Base-by-base conservation (phyloP, 2,113 vertebrate species). In the Thunnus maccoyii region DNA sequence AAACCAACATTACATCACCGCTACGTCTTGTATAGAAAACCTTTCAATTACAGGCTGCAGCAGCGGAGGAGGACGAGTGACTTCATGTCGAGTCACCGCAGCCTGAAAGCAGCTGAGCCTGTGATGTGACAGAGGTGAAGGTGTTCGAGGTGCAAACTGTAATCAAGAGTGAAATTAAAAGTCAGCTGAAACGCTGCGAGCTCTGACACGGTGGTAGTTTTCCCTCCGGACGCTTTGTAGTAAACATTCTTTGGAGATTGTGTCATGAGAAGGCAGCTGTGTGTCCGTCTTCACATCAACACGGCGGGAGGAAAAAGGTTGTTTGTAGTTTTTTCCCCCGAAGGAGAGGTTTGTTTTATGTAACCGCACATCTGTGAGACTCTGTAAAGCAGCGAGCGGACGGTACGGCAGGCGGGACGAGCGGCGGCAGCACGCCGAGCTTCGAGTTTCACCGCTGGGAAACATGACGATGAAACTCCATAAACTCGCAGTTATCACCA, bases 191-290 rank as follows among this genome's bases (percentile, higher is more conserved):
- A 62, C 32, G 46, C 71, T 74, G 44, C 87, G 46, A 63, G 85
- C 77, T 63, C 61, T 22, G 77, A 89, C 84, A 67, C 14, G 65
- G 54, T 27, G 82, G 71, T 46, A n/a, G 20, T 70, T 85, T 82
- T 47, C 78, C 74, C 79, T 32, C 0, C 4, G 78, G 79, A 65
- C 14, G 7, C 67, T 55, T 51, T 71, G 79, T 71, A 63, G 88
- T 91, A 86, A 88, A 89, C 88, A 93, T 95, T 93, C 92, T 84
- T 94, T 13, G 5, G 64, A 10, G 55, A 64, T 74, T 79, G 85
- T 32, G 88, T 94, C 87, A 93, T 89, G 81, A 88, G 72, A 85
- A 80, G 22, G 22, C 90, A 92, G 88, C 87, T 93, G 87, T 64
- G 61, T 15, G 78, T 82, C 18, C 17, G 48, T 79, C 81, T 63